Conservation (phyloP, 2,797 vertebrate species). For the Somateria mollissima region DNA sequence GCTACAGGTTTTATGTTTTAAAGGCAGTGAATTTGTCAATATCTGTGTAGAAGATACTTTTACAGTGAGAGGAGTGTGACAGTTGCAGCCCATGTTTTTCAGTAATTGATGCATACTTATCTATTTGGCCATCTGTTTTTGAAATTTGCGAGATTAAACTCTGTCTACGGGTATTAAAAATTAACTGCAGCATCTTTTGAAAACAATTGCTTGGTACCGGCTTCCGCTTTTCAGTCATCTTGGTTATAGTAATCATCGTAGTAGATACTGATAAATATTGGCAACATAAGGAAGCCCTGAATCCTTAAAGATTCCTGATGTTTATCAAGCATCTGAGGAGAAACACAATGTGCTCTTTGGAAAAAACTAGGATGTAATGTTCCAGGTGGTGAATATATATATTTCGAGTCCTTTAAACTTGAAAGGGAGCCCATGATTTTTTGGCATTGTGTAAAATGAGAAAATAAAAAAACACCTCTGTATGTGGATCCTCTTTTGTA, state of each 20-base stretch:
- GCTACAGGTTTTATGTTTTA: not conserved
- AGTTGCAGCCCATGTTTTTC: not conserved
- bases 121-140: not conserved
- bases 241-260: not conserved
- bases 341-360: no score
- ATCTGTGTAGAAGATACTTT: not conserved
- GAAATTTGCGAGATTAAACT: not conserved
- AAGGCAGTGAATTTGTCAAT: not conserved
- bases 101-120: not conserved
- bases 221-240: not conserved
- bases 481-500: not conserved
- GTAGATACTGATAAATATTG: not conserved
- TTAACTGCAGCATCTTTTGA: not conserved
- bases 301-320: not conserved
- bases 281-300: not conserved
- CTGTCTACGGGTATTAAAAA: not conserved
- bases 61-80: no score
- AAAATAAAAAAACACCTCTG: not conserved
- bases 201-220: not conserved
- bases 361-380: not conserved
- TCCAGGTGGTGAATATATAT: not conserved
- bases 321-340: not conserved
- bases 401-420: not conserved
- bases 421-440: not conserved
- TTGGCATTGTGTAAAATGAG: not conserved